Base-by-base conservation (phyloP, 2,888 invertebrate genomes). In the Koerneria pararmatus region DNA sequence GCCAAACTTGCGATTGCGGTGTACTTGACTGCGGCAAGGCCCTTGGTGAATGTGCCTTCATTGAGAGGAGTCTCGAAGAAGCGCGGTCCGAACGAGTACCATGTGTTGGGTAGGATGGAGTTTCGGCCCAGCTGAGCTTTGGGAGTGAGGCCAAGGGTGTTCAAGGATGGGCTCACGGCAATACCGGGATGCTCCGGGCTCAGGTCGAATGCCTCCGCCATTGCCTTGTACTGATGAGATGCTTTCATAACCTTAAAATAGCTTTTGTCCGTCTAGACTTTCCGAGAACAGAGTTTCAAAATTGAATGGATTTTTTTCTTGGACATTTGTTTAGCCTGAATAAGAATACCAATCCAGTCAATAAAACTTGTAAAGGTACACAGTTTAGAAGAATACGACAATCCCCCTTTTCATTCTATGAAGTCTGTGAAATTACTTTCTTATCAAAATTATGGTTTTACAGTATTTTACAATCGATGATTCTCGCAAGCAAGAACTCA, bases 51-150 rank as follows among this genome's bases (percentile, higher is more conserved):
- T n/a, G 80, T 72, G 54, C 75, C 80, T 64, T 82, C 78, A 60
- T 82, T 82, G 35, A 82, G 61, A 22, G 82, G 82, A 56, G 74
- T 69, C 68, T 82, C 78, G 70, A 79, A 80, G 72, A 82, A 82
- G 8, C 82, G 73, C 29, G 82, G 82, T 19, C 82, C 82, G 31
- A 70, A 72, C 48, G 72, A 71, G 60, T 75, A 74, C 76, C 74
- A 74, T 1, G 71, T 68, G 65, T 71, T 75, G 24, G 71, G 70
- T 46, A 71, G 46, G 35, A 71, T 34, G 0, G 69, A 35, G 62
- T 70, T 72, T 49, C 74, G 59, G 34, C 79, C 77, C 27, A 75
- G 61, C n/a, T 73, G 56, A 22, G 57, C n/a, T 58, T 74, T 72
- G 31, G 73, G 72, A 4, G 73, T 73, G 57, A 74, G 71, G 29